phyloP scores from a whole-genome alignment of 2,888 invertebrate species.

The Napeogenes sylphis region DNA sequence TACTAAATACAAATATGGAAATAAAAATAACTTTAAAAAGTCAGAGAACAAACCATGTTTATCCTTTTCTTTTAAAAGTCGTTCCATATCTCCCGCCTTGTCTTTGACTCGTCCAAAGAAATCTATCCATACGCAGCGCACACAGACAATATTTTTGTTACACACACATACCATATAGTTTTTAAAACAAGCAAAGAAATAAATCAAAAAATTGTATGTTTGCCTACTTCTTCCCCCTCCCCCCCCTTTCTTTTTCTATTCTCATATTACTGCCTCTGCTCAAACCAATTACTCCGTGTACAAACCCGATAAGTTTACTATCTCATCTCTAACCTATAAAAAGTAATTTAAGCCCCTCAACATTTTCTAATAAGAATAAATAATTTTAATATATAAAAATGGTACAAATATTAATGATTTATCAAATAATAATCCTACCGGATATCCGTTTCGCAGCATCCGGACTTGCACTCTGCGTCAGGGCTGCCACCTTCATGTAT shows the following conservation, averaged over 20 bases:
- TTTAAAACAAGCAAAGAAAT: too few species aligned
- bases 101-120: conserved; percentile 98
- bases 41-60: conserved; percentile 84
- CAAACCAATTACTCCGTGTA: too few species aligned
- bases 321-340: too few species aligned
- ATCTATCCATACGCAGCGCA: conserved; percentile 76
- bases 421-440: conserved; percentile 68
- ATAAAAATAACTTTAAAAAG: not conserved
- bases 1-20: not conserved
- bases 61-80: conserved; percentile 94
- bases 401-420: not conserved
- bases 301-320: too few species aligned
- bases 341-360: too few species aligned
- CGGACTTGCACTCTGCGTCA: conserved; percentile 89
- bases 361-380: too few species aligned
- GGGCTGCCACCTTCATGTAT: conserved; percentile 87
- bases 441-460: conserved; percentile 93
- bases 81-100: conserved; percentile 95
- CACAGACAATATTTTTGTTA: not conserved
- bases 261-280: too few species aligned
- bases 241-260: too few species aligned
- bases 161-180: too few species aligned
- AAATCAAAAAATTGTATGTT: too few species aligned
- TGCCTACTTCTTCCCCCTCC: too few species aligned
- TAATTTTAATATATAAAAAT: conserved; percentile 4